A percentile compares a stretch with the other conserved stretches of the same genome.
These are phyloP conservation scores for Anomalospiza imberbis DNA, from an alignment of 2,797 vertebrate species.

Conservation along the genomic window DNA sequence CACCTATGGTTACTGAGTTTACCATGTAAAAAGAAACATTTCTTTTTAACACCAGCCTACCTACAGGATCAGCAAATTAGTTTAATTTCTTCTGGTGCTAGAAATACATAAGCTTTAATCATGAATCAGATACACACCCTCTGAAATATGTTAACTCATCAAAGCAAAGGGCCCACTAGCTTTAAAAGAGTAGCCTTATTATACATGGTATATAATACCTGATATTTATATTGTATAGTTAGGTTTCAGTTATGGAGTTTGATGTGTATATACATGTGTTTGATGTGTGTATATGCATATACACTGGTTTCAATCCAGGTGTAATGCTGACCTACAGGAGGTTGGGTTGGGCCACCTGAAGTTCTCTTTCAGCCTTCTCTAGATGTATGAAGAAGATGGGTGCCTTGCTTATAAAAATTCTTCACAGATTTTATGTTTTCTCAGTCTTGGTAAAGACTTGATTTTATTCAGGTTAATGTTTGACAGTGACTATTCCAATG, in stretches of 20 bases:
- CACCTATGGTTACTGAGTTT: conserved; percentile 46
- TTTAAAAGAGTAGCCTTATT: conserved; percentile 44
- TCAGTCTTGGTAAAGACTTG: not conserved
- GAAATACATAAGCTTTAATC: conserved; percentile 60
- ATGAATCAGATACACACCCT: conserved; percentile 54
- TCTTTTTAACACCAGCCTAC: conserved; percentile 30
- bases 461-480: not conserved
- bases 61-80: conserved; percentile 42
- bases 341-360: not conserved
- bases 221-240: conserved; percentile 43
- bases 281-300: conserved; percentile 58
- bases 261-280: conserved; percentile 44
- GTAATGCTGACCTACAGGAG: conserved; percentile 34
- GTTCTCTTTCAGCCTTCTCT: not conserved
- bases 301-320: conserved; percentile 44
- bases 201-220: conserved; percentile 2
- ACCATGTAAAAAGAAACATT: conserved; percentile 43
- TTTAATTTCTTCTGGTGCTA: conserved; percentile 53
- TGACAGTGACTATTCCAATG: not conserved
- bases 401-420: not conserved
- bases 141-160: conserved; percentile 53
- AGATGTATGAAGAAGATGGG: not conserved
- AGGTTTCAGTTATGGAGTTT: conserved; percentile 36
- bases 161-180: conserved; percentile 24
- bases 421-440: not conserved